Percentiles rank a stretch among this genome's conserved stretches.
Evolutionary conservation across 2,113 vertebrate genomes (phyloP).

Genomic region (Stictonetta naevosa): DNA sequence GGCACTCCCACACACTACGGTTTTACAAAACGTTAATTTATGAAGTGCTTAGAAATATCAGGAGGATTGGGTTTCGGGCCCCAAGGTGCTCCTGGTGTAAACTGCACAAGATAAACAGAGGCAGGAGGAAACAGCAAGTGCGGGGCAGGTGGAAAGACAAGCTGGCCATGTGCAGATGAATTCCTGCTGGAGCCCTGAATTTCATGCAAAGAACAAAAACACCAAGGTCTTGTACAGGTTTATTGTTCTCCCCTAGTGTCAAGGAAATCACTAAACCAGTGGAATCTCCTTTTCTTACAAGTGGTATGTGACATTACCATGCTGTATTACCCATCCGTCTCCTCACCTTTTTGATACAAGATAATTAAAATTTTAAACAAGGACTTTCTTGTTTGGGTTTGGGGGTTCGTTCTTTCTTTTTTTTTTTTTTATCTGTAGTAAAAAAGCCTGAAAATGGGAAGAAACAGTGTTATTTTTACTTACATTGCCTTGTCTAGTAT

Average conservation of each 20-base stretch:
- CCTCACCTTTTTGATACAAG: neutral
- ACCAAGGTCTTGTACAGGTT: neutral
- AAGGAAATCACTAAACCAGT: neutral
- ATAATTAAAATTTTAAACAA: neutral
- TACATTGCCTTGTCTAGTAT: neutral
- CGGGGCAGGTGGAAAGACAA: neutral
- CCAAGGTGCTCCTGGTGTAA: neutral
- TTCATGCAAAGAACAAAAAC: slow-evolving; percentile 10
- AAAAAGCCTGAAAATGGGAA: neutral
- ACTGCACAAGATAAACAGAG: slow-evolving; percentile 21
- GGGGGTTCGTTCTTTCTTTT: neutral
- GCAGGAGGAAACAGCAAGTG: neutral
- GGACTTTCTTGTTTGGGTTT: neutral
- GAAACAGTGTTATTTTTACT: neutral
- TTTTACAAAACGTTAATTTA: slow-evolving; percentile 10
- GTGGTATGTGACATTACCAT: neutral
- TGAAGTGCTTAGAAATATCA: neutral
- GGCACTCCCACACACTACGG: neutral
- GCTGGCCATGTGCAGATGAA: neutral
- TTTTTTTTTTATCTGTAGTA: neutral
- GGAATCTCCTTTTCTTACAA: neutral
- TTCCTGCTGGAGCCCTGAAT: neutral
- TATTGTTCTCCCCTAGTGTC: neutral
- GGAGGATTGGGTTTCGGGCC: neutral
- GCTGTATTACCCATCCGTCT: neutral